Base-by-base conservation (phyloP, 2,888 invertebrate genomes). In the Coelopa pilipes region DNA sequence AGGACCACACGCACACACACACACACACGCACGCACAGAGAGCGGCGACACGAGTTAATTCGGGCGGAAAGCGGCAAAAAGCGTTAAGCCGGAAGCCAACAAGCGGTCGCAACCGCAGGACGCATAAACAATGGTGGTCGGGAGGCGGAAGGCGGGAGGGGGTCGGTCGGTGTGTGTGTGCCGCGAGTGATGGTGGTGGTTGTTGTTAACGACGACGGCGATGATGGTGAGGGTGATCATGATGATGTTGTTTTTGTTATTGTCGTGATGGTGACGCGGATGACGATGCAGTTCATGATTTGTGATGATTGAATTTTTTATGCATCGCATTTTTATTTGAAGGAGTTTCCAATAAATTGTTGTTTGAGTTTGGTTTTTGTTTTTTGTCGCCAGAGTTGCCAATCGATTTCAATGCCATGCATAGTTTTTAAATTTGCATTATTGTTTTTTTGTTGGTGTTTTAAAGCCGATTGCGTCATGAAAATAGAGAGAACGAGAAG, bases 51-150 rank as follows among this genome's bases (percentile, higher is more conserved):
- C 78, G 79, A 81, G 81, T 83, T 83, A 84, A 82, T 83, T 83
- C 84, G 83, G 80, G 84, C 83, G 84, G 81, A 83, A 84, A 81
- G 81, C 82, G 81, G 81, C 83, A 80, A 79, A 83, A 83, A 81
- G 81, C 84, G 84, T 81, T 79, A 81, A 83, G 84, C 81, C 82
- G 79, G 80, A 83, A 83, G 75, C 73, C 74, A 75, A 70, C 74
- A 73, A 75, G 70, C 72, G 67, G 73, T 60, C 72, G 70, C 65
- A 75, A 76, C 76, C 76, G 67, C 76, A 75, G 75, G 75, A 65
- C 60, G 70, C 76, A 75, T 68, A 78, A 73, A 72, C 70, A 74
- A 73, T 66, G 71, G 59, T 53, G 69, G 65, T 70, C 66, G 65
- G 72, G 60, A 45, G 50, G 66, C n/a, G 67, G n/a, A 12, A 19